Evolutionary conservation across 1,140 invertebrate genomes (phyloP), one percentile per base, ranked within the genome.

Genomic region (Caligus rogercresseyi): DNA sequence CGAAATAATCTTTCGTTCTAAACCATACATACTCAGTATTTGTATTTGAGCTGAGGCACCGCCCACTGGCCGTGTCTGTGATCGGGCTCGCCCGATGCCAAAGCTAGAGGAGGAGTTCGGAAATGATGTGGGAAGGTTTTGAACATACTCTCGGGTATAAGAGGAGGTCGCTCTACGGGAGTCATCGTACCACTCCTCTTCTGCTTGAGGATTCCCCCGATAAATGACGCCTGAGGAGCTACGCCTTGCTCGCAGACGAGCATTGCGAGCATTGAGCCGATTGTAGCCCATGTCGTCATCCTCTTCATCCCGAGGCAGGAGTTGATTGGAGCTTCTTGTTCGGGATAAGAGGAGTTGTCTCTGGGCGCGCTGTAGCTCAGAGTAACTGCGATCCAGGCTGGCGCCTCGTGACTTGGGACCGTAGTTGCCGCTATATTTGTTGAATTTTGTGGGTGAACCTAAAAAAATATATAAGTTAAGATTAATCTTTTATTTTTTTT

Each of bases 251-350:
- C 66, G 64, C 1, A 67, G 59, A 7, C 66, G 60, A 13, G 66
- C 66, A 19, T 65, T 63, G 15, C 63, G 64, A 25, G 67, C 66
- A 52, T 66, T 64, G 54, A 64, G 62, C 25, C 63, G 63, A 0
- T 31, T 24, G 1, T 52, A 54, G 7, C 54, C 56, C 59, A 56
- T 2, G 65, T 61, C 0, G 60, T 61, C 1, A 61, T 19, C 16
- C 60, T 61, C n/a, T 16, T 14, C 18, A 57, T 18, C 1, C 21
- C 20, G 3, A 61, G 65, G 21, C 63, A 61, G 13, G 20, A 53
- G 54, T 24, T 62, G 26, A 43, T 43, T 24, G 18, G 24, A 24
- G 51, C 52, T 55, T n/a, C n/a, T 25, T 43, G 1, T 18, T 43
- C 31, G 7, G 53, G 53, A 20, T 25, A 25, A 52, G 43, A 43